These are phyloP conservation scores for Trialeurodes vaporariorum DNA, from an alignment of 1,140 invertebrate species.

Conservation along the genomic window DNA sequence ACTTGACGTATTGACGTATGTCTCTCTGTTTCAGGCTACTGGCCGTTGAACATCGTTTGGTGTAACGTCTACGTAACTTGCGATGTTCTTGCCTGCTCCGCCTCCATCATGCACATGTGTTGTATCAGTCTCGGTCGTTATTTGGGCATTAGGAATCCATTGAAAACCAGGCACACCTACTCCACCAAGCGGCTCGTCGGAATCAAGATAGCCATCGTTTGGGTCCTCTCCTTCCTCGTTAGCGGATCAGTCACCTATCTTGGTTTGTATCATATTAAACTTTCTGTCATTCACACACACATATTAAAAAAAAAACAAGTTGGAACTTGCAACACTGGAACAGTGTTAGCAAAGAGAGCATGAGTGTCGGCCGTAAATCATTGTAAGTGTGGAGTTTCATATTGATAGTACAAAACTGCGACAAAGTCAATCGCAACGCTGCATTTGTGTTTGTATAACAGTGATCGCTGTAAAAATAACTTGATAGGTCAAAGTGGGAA, in stretches of 20 bases:
- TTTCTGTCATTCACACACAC: conserved; percentile 3
- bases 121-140: conserved; percentile 89
- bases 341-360: too few species aligned
- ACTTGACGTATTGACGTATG: too few species aligned
- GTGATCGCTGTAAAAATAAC: too few species aligned
- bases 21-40: conserved; percentile 66
- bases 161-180: conserved; percentile 59
- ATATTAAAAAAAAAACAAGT: background rate
- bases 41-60: conserved; percentile 75
- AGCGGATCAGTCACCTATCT: conserved; percentile 78
- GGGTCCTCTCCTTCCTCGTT: conserved; percentile 73
- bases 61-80: conserved; percentile 90
- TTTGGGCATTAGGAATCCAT: conserved; percentile 77
- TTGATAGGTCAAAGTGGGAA: too few species aligned
- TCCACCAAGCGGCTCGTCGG: conserved; percentile 64
- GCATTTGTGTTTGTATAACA: too few species aligned
- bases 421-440: too few species aligned
- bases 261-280: conserved; percentile 54
- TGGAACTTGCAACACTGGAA: too few species aligned
- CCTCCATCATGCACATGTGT: conserved; percentile 95
- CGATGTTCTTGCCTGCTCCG: conserved; percentile 87
- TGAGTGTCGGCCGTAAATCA: too few species aligned
- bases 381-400: too few species aligned
- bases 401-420: too few species aligned
- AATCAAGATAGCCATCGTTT: conserved; percentile 71